phyloP scores from a whole-genome alignment of 2,888 invertebrate genomes.

The Nycteola revayana region DNA sequence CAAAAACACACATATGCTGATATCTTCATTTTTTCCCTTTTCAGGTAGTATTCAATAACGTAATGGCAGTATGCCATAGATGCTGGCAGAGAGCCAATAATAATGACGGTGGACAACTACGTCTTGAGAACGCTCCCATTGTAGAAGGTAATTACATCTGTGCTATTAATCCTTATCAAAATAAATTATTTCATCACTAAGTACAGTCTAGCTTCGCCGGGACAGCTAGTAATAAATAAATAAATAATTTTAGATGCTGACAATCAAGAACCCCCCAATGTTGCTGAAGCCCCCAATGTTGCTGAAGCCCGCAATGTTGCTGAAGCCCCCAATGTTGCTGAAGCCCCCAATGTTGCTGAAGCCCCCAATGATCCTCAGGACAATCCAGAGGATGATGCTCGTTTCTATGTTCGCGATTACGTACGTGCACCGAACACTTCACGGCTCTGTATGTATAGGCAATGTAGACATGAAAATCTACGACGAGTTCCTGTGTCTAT shows the following conservation, averaged over 20 bases:
- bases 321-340: conserved; percentile 5
- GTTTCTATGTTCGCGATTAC: conserved; percentile 4
- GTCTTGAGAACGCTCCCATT: conserved; percentile 2
- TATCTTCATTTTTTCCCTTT: conserved; percentile 2
- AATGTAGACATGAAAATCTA: conserved; percentile 2
- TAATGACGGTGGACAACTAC: background rate
- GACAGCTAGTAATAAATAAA: conserved; percentile 7
- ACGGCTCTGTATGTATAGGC: conserved; percentile 2
- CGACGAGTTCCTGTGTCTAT: conserved; percentile 7
- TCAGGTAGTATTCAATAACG: conserved; percentile 8
- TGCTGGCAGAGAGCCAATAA: conserved; percentile 13
- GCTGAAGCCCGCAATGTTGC: conserved; percentile 4
- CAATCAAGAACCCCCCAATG: conserved; percentile 8
- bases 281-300: conserved; percentile 5
- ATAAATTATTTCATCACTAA: conserved; percentile 5
- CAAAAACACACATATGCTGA: conserved; percentile 6
- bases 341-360: conserved; percentile 3
- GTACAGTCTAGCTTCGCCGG: conserved; percentile 7
- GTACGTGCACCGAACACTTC: conserved; percentile 5
- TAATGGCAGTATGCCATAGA: conserved; percentile 13
- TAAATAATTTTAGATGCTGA: conserved; percentile 7
- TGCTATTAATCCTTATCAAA: conserved; percentile 2
- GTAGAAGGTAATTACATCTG: conserved; percentile 1
- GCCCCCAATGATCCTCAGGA: conserved; percentile 3
- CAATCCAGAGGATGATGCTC: conserved; percentile 2